phyloP scores from a whole-genome alignment of 2,797 vertebrate genomes.

The Nyctalus aviator region DNA sequence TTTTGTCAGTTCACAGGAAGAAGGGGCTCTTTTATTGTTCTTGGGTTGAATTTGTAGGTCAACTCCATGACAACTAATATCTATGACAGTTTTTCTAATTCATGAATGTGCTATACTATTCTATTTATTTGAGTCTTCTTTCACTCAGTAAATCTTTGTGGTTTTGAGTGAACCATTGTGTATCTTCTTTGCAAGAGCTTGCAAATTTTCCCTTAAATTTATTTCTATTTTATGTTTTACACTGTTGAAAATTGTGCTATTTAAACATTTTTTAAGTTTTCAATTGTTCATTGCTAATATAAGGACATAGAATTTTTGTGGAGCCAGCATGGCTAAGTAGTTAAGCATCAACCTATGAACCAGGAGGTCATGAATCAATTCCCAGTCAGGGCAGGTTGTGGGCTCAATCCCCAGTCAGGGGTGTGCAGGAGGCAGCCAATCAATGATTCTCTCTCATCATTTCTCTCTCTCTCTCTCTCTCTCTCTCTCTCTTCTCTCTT shows the following conservation, averaged over 20 bases:
- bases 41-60: slow-evolving; percentile 37
- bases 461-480: too few relatives aligned
- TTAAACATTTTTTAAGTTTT: background rate
- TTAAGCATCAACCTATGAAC: too few relatives aligned
- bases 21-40: background rate
- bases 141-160: slow-evolving; percentile 2
- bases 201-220: background rate
- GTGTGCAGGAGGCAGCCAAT: too few relatives aligned
- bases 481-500: too few relatives aligned
- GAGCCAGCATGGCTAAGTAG: too few relatives aligned
- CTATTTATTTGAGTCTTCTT: slow-evolving; percentile 31
- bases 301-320: background rate
- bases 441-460: too few relatives aligned
- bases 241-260: background rate
- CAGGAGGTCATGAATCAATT: too few relatives aligned
- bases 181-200: background rate
- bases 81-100: slow-evolving; percentile 9
- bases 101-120: background rate
- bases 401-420: too few relatives aligned
- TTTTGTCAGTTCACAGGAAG: background rate
- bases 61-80: slow-evolving; percentile 19
- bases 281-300: background rate
- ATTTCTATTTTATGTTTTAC: background rate
- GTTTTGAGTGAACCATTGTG: background rate
- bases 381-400: too few relatives aligned